Evolutionary conservation across 2,888 invertebrate species (phyloP).

Genomic region (Meteorus cinctellus): DNA sequence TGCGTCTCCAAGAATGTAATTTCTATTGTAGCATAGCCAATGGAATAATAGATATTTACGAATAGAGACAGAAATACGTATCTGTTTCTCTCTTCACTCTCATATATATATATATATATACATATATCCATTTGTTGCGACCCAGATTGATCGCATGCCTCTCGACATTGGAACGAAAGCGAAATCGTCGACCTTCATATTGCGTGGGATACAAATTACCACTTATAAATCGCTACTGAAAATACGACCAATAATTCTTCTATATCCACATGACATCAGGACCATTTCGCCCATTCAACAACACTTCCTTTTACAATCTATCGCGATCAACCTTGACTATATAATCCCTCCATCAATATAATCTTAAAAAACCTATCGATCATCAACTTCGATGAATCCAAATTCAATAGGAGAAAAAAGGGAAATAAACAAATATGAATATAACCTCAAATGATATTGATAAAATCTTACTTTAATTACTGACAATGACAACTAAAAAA

Average conservation of each 20-base stretch:
- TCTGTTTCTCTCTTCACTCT: conserved; percentile 35
- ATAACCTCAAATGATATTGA: background rate
- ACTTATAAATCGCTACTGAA: conserved; percentile 15
- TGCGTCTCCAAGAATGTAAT: conserved; percentile 16
- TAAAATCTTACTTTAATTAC: background rate
- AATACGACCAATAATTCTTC: background rate
- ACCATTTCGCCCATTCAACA: background rate
- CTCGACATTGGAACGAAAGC: conserved; percentile 54
- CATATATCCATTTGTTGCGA: conserved; percentile 14
- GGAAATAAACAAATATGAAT: background rate
- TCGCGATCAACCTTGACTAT: background rate
- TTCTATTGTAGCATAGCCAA: conserved; percentile 1
- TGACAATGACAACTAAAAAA: background rate
- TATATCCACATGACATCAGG: background rate
- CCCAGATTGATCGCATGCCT: conserved; percentile 21
- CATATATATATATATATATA: conserved; percentile 1
- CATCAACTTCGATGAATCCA: background rate
- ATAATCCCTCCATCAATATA: background rate
- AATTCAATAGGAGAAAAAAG: background rate
- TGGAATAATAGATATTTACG: background rate
- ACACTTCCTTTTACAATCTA: background rate
- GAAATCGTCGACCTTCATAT: conserved; percentile 68
- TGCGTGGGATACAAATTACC: conserved; percentile 16
- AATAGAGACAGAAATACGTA: background rate
- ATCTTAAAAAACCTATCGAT: background rate